Base-by-base conservation (phyloP, 1,140 invertebrate genomes). In the Melitaea cinxia region DNA sequence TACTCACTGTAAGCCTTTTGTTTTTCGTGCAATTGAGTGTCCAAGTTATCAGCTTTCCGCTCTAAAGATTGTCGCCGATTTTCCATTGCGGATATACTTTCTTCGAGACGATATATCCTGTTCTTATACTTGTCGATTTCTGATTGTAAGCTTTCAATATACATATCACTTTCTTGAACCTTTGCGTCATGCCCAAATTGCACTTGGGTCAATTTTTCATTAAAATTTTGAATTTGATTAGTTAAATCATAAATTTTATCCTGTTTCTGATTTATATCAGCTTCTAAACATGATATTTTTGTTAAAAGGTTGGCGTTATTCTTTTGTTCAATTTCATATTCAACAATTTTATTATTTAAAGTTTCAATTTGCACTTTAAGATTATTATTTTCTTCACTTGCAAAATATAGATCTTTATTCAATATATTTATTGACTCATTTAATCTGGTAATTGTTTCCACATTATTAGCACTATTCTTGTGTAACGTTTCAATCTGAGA, bases 121-220 rank as follows among this genome's bases (percentile, higher is more conserved):
- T 91, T 92, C 67, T 94, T 94, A 26, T 93, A 93, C 59, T 94
- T 94, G 0, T 80, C 82, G n/a, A 95, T 86, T 69, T 96, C 94
- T 14, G 91, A 85, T 71, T 96, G 94, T 42, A 96, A 87, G 53
- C 92, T 94, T 80, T 96, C 95, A 42, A 95, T 94, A 68, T 94
- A 94, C 7, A 94, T 91, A 72, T 95, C 94, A 52, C 94, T 84
- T 82, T 96, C 94, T 77, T 95, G 94, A 17, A 96, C 77, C 83
- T 95, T 96, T 3, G 93, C 93, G 54, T 94, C 88, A 80, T 91
- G 81, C 2, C 85, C 88, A 82, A 77, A 86, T 60, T 85, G 81
- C 50, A 83, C 68, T 71, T 90, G 85, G 39, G 62, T 83, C 53
- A 85, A 73, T 57, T 75, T 76, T 71, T 83, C 74, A 39, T 85